Base-by-base conservation (phyloP, 2,797 vertebrate genomes). In the Valencia hispanica region DNA sequence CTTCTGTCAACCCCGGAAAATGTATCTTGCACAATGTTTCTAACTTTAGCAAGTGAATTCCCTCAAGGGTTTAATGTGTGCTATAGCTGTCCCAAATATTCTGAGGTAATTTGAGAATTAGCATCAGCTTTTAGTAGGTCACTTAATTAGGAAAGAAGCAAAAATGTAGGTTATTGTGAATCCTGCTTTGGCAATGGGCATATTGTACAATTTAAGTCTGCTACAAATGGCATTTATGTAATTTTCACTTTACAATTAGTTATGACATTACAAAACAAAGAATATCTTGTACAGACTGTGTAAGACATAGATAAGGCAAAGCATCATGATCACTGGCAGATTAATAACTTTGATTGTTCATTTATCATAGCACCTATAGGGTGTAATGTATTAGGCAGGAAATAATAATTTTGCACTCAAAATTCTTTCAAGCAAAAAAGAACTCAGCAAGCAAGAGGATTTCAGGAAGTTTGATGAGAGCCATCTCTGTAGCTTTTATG, bases 51-150 rank as follows among this genome's bases (percentile, higher is more conserved):
- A 74, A 34, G 0, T 61, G 73, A 84, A 86, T 85, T 84, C 87
- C 89, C 86, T 41, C 22, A 41, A 45, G 5, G 65, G 73, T 32
- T 51, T 82, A 72, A 91, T 79, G 85, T 93, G 79, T 83, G 85
- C 48, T 79, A 79, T 79, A 81, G 7, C 47, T 39, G 59, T 78
- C 75, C 80, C 65, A 55, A n/a, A 74, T 86, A 86, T 84, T 70
- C 41, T 82, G 84, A 88, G 73, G 80, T 80, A 78, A 86, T 57
- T 87, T 81, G 85, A 85, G 87, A 91, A 87, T 88, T 83, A 91
- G 61, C 83, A 71, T 30, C 53, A 34, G 75, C 72, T 80, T 79
- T 89, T 86, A 89, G 36, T 80, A 81, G 92, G 89, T 63, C 84
- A 83, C 84, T 87, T 83, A 85, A 87, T 89, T 70, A 87, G 51